Base-by-base conservation (phyloP, 2,888 invertebrate genomes). In the Melanargia galathea region DNA sequence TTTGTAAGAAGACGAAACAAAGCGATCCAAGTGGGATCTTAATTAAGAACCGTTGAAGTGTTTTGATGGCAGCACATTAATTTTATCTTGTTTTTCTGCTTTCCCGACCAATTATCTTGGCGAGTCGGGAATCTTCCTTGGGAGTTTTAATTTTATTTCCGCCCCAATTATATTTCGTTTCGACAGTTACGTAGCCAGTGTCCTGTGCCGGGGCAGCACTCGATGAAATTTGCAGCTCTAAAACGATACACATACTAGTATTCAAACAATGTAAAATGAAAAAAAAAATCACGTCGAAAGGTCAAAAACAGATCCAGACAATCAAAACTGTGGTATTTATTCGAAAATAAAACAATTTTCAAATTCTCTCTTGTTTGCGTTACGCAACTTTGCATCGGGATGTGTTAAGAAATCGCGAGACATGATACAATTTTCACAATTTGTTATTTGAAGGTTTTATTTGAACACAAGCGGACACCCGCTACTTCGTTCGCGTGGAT, bases 41-140 rank as follows among this genome's bases (percentile, higher is more conserved):
- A 83, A 87, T 87, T 86, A 84, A 80, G 80, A 80, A 77, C 78
- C 77, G 80, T 77, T 82, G 81, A 83, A 84, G 82, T 86, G 81
- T 87, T 86, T 82, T 85, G 83, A 82, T 80, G 85, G 83, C 79
- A 77, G 79, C 82, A 81, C 83, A 86, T 87, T 86, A 83, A 87
- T 86, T 84, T 81, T 77, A 82, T 83, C 84, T 81, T 84, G 84
- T 85, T 87, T 86, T 86, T 84, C 81, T 82, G 79, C 80, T 79
- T 81, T 80, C 78, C 75, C 80, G 77, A 83, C 80, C 84, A 86
- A 86, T 87, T 86, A 86, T 86, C 81, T 77, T 65, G 71, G 77
- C 65, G 52, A 58, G 58, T 35, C 71, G 75, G 73, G 73, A 75
- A 77, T 80, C 75, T 78, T 77, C 74, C 71, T 73, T 72, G 66